Conservation (phyloP, 2,797 vertebrate genomes). For the Chaenodraco wilsoni region DNA sequence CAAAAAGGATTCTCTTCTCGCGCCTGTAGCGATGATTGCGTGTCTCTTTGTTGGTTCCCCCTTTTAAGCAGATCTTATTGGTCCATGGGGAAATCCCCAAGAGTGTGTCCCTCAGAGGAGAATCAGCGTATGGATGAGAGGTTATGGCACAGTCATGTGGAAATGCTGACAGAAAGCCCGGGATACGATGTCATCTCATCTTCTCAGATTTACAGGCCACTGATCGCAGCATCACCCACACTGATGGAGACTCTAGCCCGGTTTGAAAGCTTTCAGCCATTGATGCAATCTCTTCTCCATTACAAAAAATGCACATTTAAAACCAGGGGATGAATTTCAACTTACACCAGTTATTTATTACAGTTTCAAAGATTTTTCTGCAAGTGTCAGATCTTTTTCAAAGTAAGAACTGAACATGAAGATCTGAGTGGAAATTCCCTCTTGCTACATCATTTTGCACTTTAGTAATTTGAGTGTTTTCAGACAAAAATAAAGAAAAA, state of each 20-base stretch:
- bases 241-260: constrained; percentile 19
- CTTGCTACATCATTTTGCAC: constrained; percentile 27
- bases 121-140: constrained; percentile 42
- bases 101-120: constrained; percentile 27
- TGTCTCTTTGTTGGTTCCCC: constrained; percentile 11
- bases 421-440: constrained; percentile 10
- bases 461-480: constrained; percentile 3
- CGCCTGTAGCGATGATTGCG: constrained; percentile 22
- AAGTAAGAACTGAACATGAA: constrained; percentile 23
- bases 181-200: constrained; percentile 44
- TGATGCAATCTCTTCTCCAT: constrained; percentile 21
- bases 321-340: constrained; percentile 25
- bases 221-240: constrained; percentile 49
- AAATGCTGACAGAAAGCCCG: constrained; percentile 41
- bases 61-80: constrained; percentile 33
- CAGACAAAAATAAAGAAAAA: background rate
- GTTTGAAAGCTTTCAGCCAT: constrained; percentile 29
- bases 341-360: constrained; percentile 6
- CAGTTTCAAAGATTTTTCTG: constrained; percentile 15
- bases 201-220: constrained; percentile 61
- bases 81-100: constrained; percentile 52
- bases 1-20: constrained; percentile 6
- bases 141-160: constrained; percentile 42
- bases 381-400: constrained; percentile 21
- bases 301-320: constrained; percentile 13